These are phyloP conservation scores for Cossypha caffra DNA, from an alignment of 2,797 vertebrate species.

Conservation along the genomic window DNA sequence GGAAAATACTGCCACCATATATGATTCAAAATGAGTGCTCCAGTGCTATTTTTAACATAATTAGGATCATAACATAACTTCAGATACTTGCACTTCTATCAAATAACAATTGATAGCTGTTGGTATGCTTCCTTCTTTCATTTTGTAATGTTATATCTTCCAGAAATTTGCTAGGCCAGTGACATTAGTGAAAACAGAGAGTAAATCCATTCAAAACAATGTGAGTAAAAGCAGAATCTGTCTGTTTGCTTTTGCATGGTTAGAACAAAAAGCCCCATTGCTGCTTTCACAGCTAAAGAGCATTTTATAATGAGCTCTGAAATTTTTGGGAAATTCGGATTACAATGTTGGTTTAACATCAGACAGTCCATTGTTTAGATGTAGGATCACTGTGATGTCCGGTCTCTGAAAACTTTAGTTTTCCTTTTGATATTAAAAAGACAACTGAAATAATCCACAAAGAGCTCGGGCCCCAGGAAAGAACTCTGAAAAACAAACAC, in stretches of 20 bases:
- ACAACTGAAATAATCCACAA: constrained; percentile 52
- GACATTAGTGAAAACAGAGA: not conserved
- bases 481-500: constrained; percentile 60
- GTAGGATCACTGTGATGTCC: constrained; percentile 57
- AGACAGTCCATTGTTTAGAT: constrained; percentile 64
- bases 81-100: not conserved
- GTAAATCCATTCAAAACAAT: constrained; percentile 19
- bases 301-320: constrained; percentile 60
- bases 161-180: not conserved
- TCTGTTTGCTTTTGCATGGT: constrained; percentile 40
- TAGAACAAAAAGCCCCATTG: constrained; percentile 67
- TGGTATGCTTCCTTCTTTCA: not conserved
- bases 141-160: not conserved
- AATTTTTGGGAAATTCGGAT: constrained; percentile 49
- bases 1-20: not conserved
- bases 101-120: not conserved
- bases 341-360: constrained; percentile 70
- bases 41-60: not conserved
- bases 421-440: constrained; percentile 66
- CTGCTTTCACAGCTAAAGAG: constrained; percentile 51
- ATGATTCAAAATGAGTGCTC: not conserved
- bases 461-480: constrained; percentile 48
- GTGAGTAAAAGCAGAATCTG: constrained; percentile 24
- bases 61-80: not conserved
- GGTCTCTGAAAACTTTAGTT: constrained; percentile 25